Base-by-base conservation (phyloP, 2,113 vertebrate genomes). In the Lipophrys pholis region DNA sequence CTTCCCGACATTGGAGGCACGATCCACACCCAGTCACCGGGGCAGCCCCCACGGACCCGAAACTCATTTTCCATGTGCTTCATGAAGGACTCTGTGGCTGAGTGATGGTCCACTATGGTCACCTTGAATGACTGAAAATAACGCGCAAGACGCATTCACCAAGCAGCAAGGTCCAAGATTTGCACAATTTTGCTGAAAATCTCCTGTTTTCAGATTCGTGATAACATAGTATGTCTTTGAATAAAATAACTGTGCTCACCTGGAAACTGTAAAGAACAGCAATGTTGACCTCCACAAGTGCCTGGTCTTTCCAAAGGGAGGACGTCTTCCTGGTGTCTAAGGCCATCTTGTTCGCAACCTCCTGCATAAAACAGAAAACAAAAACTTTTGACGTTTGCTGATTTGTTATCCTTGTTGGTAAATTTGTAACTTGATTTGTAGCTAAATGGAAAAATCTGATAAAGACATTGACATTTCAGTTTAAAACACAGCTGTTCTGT, bases 41-140 rank as follows among this genome's bases (percentile, higher is more conserved):
- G 98, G 42, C 97, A 99, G 40, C 98, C 98, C 0, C 98, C 98
- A 1, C 98, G 94, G 82, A 97, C 96, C 1, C 95, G 91, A 66
- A 95, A 96, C 70, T 99, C 98, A 0, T 99, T 99, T 87, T 99
- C 97, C 97, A 99, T 97, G 94, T 99, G 98, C 86, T 99, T 99
- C 88, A 99, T 98, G 76, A 99, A 99, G 83, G 98, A 99, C 89
- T 99, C 98, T 0, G 98, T 98, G 82, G 97, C 98, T 0, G 98
- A 99, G 86, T 99, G 98, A 75, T 99, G 98, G 86, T 99, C 98
- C 11, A 99, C 97, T 9, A 99, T 99, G 79, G 98, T 99, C 90
- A 99, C 96, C 81, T 99, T 99, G 90, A 97, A 96, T 0, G 93
- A 92, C 97, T 99, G 69, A 60, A 8, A 69, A n/a, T 7, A 48